Conservation (phyloP, 2,888 invertebrate species). For the Rotaria sp. region DNA sequence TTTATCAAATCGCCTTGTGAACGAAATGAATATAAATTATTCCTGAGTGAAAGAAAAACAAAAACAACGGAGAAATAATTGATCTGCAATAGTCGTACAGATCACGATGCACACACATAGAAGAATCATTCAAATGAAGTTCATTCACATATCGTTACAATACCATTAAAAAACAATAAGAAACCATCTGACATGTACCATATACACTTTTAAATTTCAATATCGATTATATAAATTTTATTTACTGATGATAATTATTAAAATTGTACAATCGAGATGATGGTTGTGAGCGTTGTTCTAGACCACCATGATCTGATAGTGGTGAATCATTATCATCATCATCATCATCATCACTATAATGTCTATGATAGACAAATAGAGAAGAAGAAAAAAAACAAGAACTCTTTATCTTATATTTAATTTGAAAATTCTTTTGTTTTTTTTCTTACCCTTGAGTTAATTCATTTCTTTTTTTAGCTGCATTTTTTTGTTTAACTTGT, state of each 20-base stretch:
- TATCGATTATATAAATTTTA: too few species aligned
- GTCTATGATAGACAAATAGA: neutral
- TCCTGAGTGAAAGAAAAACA: neutral
- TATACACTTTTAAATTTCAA: neutral
- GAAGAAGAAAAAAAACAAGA: too few species aligned
- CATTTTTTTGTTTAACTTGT: constrained; percentile 25
- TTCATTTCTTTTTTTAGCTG: neutral
- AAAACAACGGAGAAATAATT: neutral
- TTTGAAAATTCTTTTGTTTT: too few species aligned
- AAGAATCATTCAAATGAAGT: neutral
- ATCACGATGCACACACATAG: neutral
- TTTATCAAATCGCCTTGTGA: neutral
- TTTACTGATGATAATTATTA: neutral
- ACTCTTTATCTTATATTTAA: too few species aligned
- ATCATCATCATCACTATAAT: neutral
- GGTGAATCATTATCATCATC: neutral
- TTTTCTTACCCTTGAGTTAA: neutral
- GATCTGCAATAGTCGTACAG: neutral
- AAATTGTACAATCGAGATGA: neutral
- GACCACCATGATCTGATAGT: neutral
- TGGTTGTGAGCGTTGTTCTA: neutral
- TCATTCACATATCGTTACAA: neutral
- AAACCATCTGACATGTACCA: neutral
- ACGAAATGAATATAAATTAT: neutral
- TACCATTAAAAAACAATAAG: neutral